Base-by-base conservation (phyloP, 2,113 vertebrate species). In the Herpetotheres cachinnans region DNA sequence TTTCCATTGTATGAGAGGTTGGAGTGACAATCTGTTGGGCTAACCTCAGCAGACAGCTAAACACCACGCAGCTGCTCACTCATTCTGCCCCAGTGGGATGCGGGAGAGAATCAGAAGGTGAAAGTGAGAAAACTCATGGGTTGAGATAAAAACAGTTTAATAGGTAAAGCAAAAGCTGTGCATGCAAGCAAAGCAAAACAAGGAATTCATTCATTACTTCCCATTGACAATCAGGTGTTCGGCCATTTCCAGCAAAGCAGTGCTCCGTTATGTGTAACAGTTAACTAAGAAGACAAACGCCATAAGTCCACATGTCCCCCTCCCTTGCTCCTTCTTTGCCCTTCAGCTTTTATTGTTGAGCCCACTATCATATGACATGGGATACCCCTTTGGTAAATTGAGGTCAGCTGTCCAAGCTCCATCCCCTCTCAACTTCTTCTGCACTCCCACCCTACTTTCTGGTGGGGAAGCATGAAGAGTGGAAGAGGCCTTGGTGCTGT, bases 241-340 rank as follows among this genome's bases (percentile, higher is more conserved):
- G 58, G 22, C 14, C 24, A 30, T 56, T 11, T 52, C 26, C 24
- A 58, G 26, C 26, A 67, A 74, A 89, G 13, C 7, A 73, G 52
- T 13, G 21, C 11, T 66, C 18, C 32, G 18, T 66, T 26, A 44
- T 2, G 2, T 3, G 2, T 34, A 66, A 44, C 0, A 7, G 15
- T 24, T 44, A 32, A 10, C 67, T 58, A 8, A 21, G 21, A 36
- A 74, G 44, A 66, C 22, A 42, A 67, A 27, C 3, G 2, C 22
- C 17, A 18, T 38, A 15, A 82, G 10, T 52, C 14, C 2, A 2
- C 36, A 74, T 5, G 6, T 4, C 9, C 26, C 14, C 11, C 2
- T 8, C 7, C 9, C 13, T 82, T 76, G 5, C 24, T 63, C 20
- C 4, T 34, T 63, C 40, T 63, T n/a, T 36, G 7, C 12, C 19